Percentiles rank a stretch among this genome's conserved stretches.
phyloP scores from a whole-genome alignment of 2,113 vertebrate genomes.

The Azemiops feae region DNA sequence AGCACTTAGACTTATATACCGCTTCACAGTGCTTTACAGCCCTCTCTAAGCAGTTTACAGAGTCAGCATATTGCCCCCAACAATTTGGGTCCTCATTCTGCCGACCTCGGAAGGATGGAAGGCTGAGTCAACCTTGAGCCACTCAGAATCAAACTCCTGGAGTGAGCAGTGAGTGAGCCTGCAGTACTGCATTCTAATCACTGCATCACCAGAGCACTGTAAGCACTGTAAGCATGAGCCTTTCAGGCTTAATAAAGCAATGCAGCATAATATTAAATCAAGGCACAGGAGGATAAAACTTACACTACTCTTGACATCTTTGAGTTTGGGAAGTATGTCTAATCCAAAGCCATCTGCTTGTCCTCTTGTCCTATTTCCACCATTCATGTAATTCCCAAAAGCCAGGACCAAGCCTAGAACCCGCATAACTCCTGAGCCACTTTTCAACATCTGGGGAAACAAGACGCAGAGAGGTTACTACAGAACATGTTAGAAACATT shows the following conservation, averaged over 20 bases:
- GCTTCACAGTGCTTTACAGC: too few species aligned
- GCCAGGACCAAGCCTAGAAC: constrained; percentile 90
- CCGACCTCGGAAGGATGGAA: too few species aligned
- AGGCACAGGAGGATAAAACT: constrained; percentile 62
- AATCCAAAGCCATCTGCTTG: constrained; percentile 94
- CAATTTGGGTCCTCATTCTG: too few species aligned
- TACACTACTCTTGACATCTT: constrained; percentile 98
- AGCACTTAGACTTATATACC: too few species aligned
- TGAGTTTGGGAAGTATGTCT: constrained; percentile 95
- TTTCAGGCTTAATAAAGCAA: background rate
- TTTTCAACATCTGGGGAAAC: constrained; percentile 77
- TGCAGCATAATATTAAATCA: background rate
- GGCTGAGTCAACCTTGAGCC: too few species aligned
- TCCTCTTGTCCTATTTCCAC: constrained; percentile 91
- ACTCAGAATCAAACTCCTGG: too few species aligned
- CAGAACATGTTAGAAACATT: background rate
- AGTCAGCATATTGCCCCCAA: too few species aligned
- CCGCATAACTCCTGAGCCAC: constrained; percentile 79
- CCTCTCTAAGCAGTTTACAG: too few species aligned
- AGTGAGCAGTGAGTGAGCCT: too few species aligned
- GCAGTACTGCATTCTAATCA: too few species aligned
- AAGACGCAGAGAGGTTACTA: constrained; percentile 13
- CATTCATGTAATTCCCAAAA: constrained; percentile 99
- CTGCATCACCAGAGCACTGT: background rate
- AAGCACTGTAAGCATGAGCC: background rate